Base-by-base conservation (phyloP, 2,888 invertebrate genomes). In the Apomyelois bistriatella region DNA sequence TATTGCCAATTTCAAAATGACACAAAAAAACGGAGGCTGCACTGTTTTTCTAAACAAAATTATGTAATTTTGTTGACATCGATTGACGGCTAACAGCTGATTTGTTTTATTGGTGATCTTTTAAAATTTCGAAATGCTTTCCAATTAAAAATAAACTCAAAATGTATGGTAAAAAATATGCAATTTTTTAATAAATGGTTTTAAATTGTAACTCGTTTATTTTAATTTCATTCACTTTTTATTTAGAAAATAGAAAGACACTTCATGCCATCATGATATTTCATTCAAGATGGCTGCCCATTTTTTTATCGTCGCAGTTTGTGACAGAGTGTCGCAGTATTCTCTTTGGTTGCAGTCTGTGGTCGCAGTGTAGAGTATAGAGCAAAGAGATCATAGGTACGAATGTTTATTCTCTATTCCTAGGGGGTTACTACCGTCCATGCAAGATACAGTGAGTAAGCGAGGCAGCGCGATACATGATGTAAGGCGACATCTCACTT, bases 1-100 rank as follows among this genome's bases (percentile, higher is more conserved):
- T 83, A 78, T 82, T 83, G 76, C 64, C 79, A 74, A 79, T 83
- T 83, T 82, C 74, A 79, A 81, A 82, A 75, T 82, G 83, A 83
- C 86, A 85, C 76, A 75, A 77, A 82, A 52, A 82, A 82, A 78
- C 80, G 76, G 75, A 83, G 79, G 75, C 79, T 86, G 77, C 82
- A 85, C 85, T 89, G 88, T 89, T 89, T 88, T 89, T 85, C 84
- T 85, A 90, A 89, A 85, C 88, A 91, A 91, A 90, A 91, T 91
- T 90, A 91, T 86, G 85, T 89, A 91, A 91, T 91, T 89, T 89
- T 89, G 90, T 90, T 91, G 91, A 91, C 91, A 91, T 91, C 88
- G 90, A 91, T 88, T 90, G 90, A 90, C 89, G 88, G 84, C 82
- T 90, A 90, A 90, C 91, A 90, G 90, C 91, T 90, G 90, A 90